Evolutionary conservation across 2,888 invertebrate genomes (phyloP), one percentile per base, ranked within the genome.

Genomic region (Microchrysa polita): DNA sequence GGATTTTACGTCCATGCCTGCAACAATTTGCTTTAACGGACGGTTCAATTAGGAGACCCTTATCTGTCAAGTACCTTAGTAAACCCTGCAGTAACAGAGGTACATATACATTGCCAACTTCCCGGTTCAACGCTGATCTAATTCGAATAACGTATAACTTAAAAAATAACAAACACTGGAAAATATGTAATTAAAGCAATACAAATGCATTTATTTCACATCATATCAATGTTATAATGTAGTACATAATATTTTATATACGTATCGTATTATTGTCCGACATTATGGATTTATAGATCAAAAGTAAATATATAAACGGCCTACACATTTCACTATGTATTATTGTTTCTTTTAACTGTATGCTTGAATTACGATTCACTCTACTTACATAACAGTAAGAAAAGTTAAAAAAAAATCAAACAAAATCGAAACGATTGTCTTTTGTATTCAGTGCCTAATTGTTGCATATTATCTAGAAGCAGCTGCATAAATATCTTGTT

Each of bases 401-500:
- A 34, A 34, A 48, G 48, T n/a, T n/a, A 65, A 57, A 23, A 12
- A 59, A 59, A 27, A 59, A 5, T 67, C 52, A 34, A 67, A 55
- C 53, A 67, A 53, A 67, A 67, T n/a, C n/a, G n/a, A n/a, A n/a
- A n/a, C n/a, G n/a, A n/a, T n/a, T 69, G 69, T 69, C 69, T 69
- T 69, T 69, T 69, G 52, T 55, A 69, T 18, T 69, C 55, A 69
- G 69, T 69, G 23, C 57, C 67, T 57, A 69, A 69, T 69, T 55
- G 16, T 34, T 34, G 27, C 27, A 34, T 34, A 34, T 5, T 34
- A 2, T 34, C n/a, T n/a, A n/a, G n/a, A n/a, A 34, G 27, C 27
- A 7, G 27, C 27, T 34, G 27, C 27, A 34, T 34, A 34, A 34
- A 34, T 34, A 7, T 34, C 7, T 34, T 34, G 27, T 34, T 34